Evolutionary conservation across 2,888 invertebrate species (phyloP).

Genomic region (Belgica antarctica): DNA sequence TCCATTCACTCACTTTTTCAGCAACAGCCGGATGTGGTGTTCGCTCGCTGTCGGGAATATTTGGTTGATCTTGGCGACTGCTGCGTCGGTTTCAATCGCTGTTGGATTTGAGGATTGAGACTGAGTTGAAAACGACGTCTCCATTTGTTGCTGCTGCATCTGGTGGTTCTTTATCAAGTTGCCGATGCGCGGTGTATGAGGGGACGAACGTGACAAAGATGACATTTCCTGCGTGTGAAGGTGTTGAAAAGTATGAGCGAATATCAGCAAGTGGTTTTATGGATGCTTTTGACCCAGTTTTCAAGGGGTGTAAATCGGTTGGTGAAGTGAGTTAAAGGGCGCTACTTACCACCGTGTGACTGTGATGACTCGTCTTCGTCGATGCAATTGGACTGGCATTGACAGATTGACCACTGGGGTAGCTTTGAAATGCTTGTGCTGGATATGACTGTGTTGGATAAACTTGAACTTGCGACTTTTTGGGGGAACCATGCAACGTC

Average conservation of each 20-base stretch:
- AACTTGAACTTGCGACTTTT: conserved; percentile 58
- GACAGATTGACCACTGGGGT: conserved; percentile 51
- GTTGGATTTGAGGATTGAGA: conserved; percentile 52
- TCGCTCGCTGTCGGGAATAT: conserved; percentile 91
- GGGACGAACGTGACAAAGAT: conserved; percentile 49
- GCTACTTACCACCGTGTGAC: conserved; percentile 44
- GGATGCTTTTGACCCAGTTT: background rate
- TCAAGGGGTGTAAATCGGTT: conserved; percentile 25
- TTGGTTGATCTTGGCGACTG: conserved; percentile 76
- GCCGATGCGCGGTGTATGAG: conserved; percentile 49
- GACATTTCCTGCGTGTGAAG: conserved; percentile 52
- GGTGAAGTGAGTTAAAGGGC: background rate
- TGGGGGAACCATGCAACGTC: conserved; percentile 67
- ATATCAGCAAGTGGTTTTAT: too few species aligned
- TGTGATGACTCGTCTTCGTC: conserved; percentile 44
- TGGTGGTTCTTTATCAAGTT: conserved; percentile 49
- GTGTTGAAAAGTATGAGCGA: conserved; percentile 32
- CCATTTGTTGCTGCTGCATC: conserved; percentile 51
- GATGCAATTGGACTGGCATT: conserved; percentile 53
- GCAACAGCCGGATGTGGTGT: conserved; percentile 77
- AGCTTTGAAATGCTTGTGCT: conserved; percentile 60
- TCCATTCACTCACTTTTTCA: conserved; percentile 75
- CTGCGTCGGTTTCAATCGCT: conserved; percentile 67
- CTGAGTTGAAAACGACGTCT: conserved; percentile 62
- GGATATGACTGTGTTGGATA: conserved; percentile 60